Percentiles rank a stretch among this genome's conserved stretches.
Conservation (phyloP, 2,888 invertebrate genomes). For the Rhingia campestris region DNA sequence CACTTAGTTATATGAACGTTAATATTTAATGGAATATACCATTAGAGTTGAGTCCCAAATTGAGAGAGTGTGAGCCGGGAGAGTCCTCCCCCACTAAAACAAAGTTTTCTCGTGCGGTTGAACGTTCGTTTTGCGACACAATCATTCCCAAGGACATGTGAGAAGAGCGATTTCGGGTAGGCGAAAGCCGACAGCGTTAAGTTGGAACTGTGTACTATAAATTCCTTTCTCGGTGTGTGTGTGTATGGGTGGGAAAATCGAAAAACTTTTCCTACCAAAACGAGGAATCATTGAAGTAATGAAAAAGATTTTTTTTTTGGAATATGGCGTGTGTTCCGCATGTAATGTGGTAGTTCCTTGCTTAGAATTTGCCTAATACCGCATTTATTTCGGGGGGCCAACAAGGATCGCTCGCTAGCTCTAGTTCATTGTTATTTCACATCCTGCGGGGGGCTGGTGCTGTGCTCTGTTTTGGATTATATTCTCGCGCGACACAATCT, state of each 20-base stretch:
- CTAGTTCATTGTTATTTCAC: slow-evolving; percentile 25
- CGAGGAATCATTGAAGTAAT: slow-evolving; percentile 60
- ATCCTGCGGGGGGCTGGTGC: slow-evolving; percentile 12
- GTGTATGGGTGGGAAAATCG: slow-evolving; percentile 47
- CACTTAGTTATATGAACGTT: slow-evolving; percentile 37
- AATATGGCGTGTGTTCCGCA: slow-evolving; percentile 43
- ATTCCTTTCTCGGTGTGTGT: slow-evolving; percentile 15
- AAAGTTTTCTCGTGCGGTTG: slow-evolving; percentile 55
- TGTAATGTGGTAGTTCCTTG: slow-evolving; percentile 35
- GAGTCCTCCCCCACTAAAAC: neutral
- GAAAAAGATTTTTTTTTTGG: slow-evolving; percentile 49
- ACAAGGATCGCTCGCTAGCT: slow-evolving; percentile 43
- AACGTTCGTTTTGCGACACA: slow-evolving; percentile 57
- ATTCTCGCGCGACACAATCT: slow-evolving; percentile 71
- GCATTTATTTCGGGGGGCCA: slow-evolving; percentile 44
- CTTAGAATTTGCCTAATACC: slow-evolving; percentile 62
- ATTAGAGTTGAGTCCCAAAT: slow-evolving; percentile 4
- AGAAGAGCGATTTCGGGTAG: neutral
- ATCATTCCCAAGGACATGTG: slow-evolving; percentile 63
- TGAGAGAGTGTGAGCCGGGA: too few species aligned
- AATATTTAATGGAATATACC: slow-evolving; percentile 69
- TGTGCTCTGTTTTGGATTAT: slow-evolving; percentile 60
- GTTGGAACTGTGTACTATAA: slow-evolving; percentile 56
- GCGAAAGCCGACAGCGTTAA: slow-evolving; percentile 2
- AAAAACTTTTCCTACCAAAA: slow-evolving; percentile 58